phyloP scores from a whole-genome alignment of 92 coral and sea anemone genomes.

The Paramuricea clavata region DNA sequence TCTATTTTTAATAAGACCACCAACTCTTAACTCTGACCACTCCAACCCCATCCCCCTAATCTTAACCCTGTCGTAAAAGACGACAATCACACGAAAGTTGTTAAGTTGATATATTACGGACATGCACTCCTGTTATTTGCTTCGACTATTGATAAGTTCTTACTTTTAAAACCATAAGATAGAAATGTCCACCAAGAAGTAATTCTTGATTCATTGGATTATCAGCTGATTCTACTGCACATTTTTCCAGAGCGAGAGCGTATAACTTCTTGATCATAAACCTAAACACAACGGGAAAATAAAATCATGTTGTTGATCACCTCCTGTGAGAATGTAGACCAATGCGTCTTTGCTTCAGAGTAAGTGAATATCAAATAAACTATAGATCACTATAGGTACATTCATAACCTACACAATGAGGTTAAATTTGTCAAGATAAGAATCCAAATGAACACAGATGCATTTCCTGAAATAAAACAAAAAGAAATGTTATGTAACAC shows the following conservation, averaged over 20 bases:
- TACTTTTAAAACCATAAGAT: conserved; percentile 94
- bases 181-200: conserved; percentile 91
- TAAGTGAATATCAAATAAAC: background rate
- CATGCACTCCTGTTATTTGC: no score
- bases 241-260: conserved; percentile 87
- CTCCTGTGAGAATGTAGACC: background rate
- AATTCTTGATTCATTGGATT: conserved; percentile 98
- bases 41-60: no score
- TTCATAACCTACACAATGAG: conserved; percentile 78
- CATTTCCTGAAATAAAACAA: conserved; percentile 76
- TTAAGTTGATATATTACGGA: no score
- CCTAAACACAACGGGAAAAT: conserved; percentile 46
- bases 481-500: background rate
- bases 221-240: conserved; percentile 93
- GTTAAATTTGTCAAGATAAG: conserved; percentile 89
- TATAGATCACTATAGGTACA: background rate
- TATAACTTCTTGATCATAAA: conserved; percentile 91
- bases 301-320: background rate
- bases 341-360: background rate
- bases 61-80: no score
- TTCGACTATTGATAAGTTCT: no score
- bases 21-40: no score
- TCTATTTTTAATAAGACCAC: no score
- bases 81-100: no score
- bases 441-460: conserved; percentile 91